Percentiles rank a stretch among this genome's conserved stretches.
Evolutionary conservation across 2,113 vertebrate species (phyloP).

Genomic region (Chitala chitala): DNA sequence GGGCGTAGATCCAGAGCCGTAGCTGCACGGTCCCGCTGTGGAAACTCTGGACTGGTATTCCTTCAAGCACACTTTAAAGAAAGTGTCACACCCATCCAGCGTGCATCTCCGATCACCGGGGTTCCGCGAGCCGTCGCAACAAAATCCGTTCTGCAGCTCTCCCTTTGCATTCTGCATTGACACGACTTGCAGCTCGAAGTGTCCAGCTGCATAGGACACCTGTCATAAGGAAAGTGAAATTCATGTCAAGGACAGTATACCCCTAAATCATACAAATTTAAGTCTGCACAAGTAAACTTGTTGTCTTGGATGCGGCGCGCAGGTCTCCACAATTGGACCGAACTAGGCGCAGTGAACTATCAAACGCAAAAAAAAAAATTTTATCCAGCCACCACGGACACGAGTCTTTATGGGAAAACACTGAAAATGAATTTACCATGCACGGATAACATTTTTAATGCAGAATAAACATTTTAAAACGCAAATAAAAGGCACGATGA

Average conservation of each 20-base stretch:
- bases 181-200: slow-evolving; percentile 84
- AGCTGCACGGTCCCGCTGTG: slow-evolving; percentile 81
- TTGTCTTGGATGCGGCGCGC: too few relatives aligned
- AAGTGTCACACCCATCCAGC: slow-evolving; percentile 79
- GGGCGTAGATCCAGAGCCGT: slow-evolving; percentile 76
- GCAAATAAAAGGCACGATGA: too few relatives aligned
- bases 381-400: too few relatives aligned
- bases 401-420: too few relatives aligned
- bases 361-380: too few relatives aligned
- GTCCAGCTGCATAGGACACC: slow-evolving; percentile 76
- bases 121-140: slow-evolving; percentile 75
- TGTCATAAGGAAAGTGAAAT: slow-evolving; percentile 53
- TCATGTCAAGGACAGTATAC: slow-evolving; percentile 1
- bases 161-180: slow-evolving; percentile 83
- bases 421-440: too few relatives aligned
- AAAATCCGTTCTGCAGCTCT: slow-evolving; percentile 77
- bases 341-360: too few relatives aligned
- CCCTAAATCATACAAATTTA: too few relatives aligned
- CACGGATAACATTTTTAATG: too few relatives aligned
- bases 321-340: too few relatives aligned
- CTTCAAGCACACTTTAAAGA: slow-evolving; percentile 89
- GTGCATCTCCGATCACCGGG: slow-evolving; percentile 66
- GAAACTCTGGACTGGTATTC: slow-evolving; percentile 84
- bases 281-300: too few relatives aligned
- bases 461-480: too few relatives aligned